Base-by-base conservation (phyloP, 2,113 vertebrate genomes). In the Trochalopteron elliotii region DNA sequence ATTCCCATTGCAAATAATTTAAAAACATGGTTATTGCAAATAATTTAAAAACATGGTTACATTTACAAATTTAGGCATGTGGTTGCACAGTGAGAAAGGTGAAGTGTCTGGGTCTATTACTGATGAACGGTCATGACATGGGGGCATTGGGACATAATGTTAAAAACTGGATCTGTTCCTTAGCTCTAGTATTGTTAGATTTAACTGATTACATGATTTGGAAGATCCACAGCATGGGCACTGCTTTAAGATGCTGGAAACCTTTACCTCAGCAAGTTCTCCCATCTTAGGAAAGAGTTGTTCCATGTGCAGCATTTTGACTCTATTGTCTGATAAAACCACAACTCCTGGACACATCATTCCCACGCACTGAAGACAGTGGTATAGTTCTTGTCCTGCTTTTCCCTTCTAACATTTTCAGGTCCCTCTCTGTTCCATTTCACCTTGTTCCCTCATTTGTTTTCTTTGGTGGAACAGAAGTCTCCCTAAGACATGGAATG, bases 121-220 rank as follows among this genome's bases (percentile, higher is more conserved):
- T 94, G 23, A 37, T 30, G 40, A 79, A 10, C 16, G 53, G 6
- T 45, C n/a, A 12, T 27, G 23, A 49, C 0, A 0, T 28, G 7
- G 13, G 50, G 21, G 2, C 37, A 59, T 21, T 50, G 17, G 35
- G 45, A 60, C 14, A 59, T 5, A 14, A 11, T 11, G 2, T 53
- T 68, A 69, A 68, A 87, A 79, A 72, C 28, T 53, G 21, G 6
- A 39, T n/a, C 15, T 39, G 30, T 72, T 82, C 15, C 40, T 44
- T 64, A 57, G 25, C 16, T 72, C 21, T 42, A 19, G 10, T 37
- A 9, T 15, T 67, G 30, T 6, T 45, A 56, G 24, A 78, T 87
- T 55, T 69, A 87, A 22, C 16, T 12, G 68, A 84, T 35, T 39
- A 24, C 13, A 9, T 33, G 4, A 35, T 53, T 84, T 79, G 44